Percentiles rank a stretch among this genome's conserved stretches.
phyloP scores from a whole-genome alignment of 2,888 invertebrate genomes.

The Tetanocera ferruginea region DNA sequence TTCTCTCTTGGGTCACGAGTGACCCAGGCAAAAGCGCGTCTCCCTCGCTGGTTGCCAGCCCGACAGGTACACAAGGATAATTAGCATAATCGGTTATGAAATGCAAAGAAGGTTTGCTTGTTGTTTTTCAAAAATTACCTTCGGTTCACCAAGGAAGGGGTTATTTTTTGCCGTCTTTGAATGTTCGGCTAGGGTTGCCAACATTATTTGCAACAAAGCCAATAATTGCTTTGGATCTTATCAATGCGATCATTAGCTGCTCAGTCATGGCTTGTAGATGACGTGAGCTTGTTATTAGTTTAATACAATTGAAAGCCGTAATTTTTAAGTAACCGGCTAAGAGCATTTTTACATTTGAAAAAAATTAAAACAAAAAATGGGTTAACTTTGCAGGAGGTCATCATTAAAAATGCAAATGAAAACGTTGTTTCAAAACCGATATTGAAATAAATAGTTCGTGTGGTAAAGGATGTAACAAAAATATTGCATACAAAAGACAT shows the following conservation, averaged over 20 bases:
- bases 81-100: conserved; percentile 46
- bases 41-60: not conserved
- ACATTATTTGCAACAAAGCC: conserved; percentile 35
- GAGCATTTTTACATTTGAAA: no score
- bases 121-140: not conserved
- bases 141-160: conserved; percentile 17
- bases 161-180: not conserved
- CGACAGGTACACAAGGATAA: conserved; percentile 16
- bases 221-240: conserved; percentile 45
- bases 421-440: no score
- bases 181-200: conserved; percentile 5
- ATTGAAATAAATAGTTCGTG: no score
- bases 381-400: no score
- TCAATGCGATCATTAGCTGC: conserved; percentile 40
- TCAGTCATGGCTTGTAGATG: conserved; percentile 45
- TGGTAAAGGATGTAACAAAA: no score
- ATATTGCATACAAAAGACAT: no score
- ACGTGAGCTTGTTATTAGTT: conserved; percentile 21
- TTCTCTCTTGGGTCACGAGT: conserved; percentile 21
- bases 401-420: no score
- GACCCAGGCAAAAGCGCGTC: not conserved
- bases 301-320: not conserved
- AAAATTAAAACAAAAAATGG: no score
- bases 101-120: conserved; percentile 15
- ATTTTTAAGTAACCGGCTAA: no score